Percentiles rank a stretch among this genome's conserved stretches.
Evolutionary conservation across 1,140 invertebrate species (phyloP).

Genomic region (Calliphora vicina): DNA sequence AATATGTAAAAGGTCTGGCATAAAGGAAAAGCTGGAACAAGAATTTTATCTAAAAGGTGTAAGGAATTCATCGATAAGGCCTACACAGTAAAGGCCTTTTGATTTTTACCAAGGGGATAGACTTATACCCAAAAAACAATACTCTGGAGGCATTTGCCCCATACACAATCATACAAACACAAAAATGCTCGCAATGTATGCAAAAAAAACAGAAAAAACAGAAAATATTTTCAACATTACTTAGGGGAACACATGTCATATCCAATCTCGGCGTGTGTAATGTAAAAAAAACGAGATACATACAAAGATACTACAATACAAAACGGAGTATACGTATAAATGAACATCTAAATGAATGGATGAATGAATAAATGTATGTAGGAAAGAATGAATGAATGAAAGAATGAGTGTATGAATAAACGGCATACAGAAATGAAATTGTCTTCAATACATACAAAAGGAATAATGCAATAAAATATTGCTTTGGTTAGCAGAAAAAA

Average conservation of each 20-base stretch:
- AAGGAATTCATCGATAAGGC: no score
- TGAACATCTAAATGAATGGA: neutral
- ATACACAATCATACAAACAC: neutral
- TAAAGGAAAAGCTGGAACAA: no score
- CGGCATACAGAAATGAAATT: neutral
- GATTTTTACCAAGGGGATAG: no score
- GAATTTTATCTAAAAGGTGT: no score
- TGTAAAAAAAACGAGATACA: neutral
- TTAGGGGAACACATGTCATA: neutral
- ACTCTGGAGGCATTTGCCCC: neutral
- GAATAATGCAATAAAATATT: slow-evolving; percentile 32
- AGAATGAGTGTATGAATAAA: no score
- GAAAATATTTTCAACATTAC: neutral
- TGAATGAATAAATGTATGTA: neutral
- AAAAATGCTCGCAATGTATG: neutral
- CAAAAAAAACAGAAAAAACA: neutral
- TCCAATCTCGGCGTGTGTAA: neutral
- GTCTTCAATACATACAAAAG: slow-evolving; percentile 3
- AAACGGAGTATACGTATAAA: neutral
- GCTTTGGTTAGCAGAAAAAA: slow-evolving; percentile 34
- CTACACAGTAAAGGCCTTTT: no score
- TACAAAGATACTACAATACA: neutral
- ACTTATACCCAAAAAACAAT: neutral
- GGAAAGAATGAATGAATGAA: no score
- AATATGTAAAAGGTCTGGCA: no score